These are phyloP conservation scores for Artibeus jamaicensis DNA, from an alignment of 2,797 vertebrate species.

Conservation along the genomic window DNA sequence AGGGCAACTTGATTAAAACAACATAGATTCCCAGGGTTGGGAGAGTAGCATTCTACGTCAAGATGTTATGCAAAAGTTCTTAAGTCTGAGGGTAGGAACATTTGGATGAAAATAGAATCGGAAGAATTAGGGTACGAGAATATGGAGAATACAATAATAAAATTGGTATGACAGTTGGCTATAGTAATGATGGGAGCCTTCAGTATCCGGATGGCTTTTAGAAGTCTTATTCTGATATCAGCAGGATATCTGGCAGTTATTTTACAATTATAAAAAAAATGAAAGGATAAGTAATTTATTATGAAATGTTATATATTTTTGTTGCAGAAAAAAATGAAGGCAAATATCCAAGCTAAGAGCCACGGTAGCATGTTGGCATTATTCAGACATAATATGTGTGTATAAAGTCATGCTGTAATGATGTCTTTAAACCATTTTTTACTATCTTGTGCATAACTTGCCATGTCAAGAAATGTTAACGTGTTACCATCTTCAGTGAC, in stretches of 20 bases:
- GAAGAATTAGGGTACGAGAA: not conserved
- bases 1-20: not conserved
- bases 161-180: not conserved
- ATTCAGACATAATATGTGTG: not conserved
- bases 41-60: not conserved
- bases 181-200: not conserved
- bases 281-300: not conserved
- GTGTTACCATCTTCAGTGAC: not conserved
- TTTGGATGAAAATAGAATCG: not conserved
- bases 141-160: not conserved
- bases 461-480: not conserved
- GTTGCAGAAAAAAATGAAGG: not conserved
- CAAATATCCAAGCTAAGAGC: not conserved
- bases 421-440: not conserved
- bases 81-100: not conserved
- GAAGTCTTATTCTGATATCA: not conserved
- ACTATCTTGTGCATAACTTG: not conserved
- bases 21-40: not conserved
- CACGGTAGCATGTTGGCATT: not conserved
- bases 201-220: not conserved
- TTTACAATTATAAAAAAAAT: not conserved
- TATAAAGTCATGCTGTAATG: not conserved
- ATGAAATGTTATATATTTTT: constrained; percentile 1
- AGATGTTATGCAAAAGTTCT: not conserved
- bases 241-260: not conserved